Base-by-base conservation (phyloP, 1,140 invertebrate genomes). In the Aethina tumida region DNA sequence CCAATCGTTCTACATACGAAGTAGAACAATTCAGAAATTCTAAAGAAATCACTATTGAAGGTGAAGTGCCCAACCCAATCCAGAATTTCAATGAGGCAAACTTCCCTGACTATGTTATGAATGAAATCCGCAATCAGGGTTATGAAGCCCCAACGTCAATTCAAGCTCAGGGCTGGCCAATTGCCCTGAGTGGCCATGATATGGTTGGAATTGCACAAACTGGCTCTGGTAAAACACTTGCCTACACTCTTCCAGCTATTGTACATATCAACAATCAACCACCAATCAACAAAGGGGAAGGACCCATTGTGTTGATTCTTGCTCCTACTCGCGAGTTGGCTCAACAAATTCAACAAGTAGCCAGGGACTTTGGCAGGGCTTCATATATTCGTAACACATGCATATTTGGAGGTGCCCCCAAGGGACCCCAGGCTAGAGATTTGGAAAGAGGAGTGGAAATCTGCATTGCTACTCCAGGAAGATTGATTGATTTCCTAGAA, bases 171-270 rank as follows among this genome's bases (percentile, higher is more conserved):
- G 80, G 83, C 4, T 94, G 89, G 88, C 89, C 90, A 2, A 87
- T 92, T 55, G 89, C 89, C 36, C 75, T 95, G 64, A 83, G 79
- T 59, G 91, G 92, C 7, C 69, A 78, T 34, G 88, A 96, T 60
- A 73, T 94, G 59, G 84, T 92, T 34, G 91, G 90, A n/a, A 93
- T 96, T 56, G 92, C 93, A 12, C 88, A 94, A 62, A 93, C 89
- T 31, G 88, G 87, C 19, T 90, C 85, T 20, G 88, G 87, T 37
- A 91, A 92, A 63, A 92, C 87, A 6, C 64, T 91, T 6, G 84
- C 79, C 28, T 86, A 86, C 50, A 82, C 82, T 46, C 60, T 87
- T 31, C 83, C 82, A 38, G 81, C 82, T 9, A 87, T 95, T 62
- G 84, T 97, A 16, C 93, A 97, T 58, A 95, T 95, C 37, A 90